A percentile compares a stretch with the other conserved stretches of the same genome.
Conservation (phyloP, 2,113 vertebrate species). For the Columba janthina region DNA sequence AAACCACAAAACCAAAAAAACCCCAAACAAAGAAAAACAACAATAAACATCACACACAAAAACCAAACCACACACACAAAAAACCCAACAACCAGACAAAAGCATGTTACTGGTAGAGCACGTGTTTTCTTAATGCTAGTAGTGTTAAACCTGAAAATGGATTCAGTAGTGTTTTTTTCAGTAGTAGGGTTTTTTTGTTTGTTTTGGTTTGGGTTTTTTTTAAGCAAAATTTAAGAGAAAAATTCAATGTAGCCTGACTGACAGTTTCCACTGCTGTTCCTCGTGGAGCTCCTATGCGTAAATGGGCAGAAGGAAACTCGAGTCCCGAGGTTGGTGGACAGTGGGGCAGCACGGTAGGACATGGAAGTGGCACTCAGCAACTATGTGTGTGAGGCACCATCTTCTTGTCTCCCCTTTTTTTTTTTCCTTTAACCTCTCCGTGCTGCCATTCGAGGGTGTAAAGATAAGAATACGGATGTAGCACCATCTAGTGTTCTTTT, state of each 20-base stretch:
- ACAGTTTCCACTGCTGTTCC: background rate
- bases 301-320: background rate
- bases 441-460: fast-evolving
- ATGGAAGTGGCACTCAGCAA: background rate
- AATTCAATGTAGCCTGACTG: background rate
- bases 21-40: too few species aligned
- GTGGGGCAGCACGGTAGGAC: background rate
- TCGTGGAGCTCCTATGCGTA: background rate
- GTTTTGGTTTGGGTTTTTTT: background rate
- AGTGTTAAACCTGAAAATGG: background rate
- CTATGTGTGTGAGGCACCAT: background rate
- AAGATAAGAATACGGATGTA: background rate
- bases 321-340: too few species aligned
- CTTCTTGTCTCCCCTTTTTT: fast-evolving
- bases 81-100: too few species aligned
- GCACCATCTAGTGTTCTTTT: constrained; percentile 59
- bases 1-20: too few species aligned
- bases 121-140: background rate
- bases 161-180: background rate
- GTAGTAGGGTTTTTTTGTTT: background rate
- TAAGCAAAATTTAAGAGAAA: background rate
- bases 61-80: too few species aligned
- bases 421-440: background rate
- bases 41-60: too few species aligned
- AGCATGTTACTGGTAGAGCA: background rate